phyloP scores from a whole-genome alignment of 1,140 invertebrate genomes.

The Euborellia annulipes region DNA sequence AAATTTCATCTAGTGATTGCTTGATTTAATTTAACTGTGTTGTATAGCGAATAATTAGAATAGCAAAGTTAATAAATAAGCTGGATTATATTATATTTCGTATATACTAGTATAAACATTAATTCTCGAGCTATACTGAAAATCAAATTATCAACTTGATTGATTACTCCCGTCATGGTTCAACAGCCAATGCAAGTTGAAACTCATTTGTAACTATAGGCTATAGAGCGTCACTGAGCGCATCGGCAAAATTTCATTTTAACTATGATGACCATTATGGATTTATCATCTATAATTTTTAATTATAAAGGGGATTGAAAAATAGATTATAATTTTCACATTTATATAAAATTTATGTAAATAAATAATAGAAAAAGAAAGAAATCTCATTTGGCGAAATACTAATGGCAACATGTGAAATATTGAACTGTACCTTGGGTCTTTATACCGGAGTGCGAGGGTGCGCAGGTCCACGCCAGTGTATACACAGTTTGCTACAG shows the following conservation, averaged over 20 bases:
- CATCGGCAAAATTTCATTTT: too few species aligned
- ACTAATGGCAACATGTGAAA: conserved; percentile 12
- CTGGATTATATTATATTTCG: conserved; percentile 9
- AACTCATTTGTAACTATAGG: conserved; percentile 5
- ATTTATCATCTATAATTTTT: too few species aligned
- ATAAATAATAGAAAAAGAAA: conserved; percentile 7
- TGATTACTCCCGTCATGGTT: conserved; percentile 13
- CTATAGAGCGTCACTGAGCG: too few species aligned
- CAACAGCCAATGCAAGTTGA: conserved; percentile 7
- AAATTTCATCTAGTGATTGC: conserved; percentile 8
- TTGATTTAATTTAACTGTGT: conserved; percentile 11
- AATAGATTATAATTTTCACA: too few species aligned
- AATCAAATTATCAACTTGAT: conserved; percentile 14
- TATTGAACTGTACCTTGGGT: conserved; percentile 12
- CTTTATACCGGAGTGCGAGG: conserved; percentile 5
- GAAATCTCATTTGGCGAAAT: conserved; percentile 12
- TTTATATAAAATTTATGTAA: too few species aligned
- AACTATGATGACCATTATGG: too few species aligned
- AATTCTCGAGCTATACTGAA: not conserved
- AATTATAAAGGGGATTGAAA: too few species aligned
- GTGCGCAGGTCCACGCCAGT: too few species aligned
- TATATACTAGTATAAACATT: too few species aligned
- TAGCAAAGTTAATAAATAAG: conserved; percentile 12
- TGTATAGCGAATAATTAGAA: conserved; percentile 10
- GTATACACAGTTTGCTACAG: conserved; percentile 4